Percentiles rank a stretch among this genome's conserved stretches.
These are phyloP conservation scores for Bothrops jararaca DNA, from an alignment of 2,113 vertebrate genomes.

Conservation along the genomic window DNA sequence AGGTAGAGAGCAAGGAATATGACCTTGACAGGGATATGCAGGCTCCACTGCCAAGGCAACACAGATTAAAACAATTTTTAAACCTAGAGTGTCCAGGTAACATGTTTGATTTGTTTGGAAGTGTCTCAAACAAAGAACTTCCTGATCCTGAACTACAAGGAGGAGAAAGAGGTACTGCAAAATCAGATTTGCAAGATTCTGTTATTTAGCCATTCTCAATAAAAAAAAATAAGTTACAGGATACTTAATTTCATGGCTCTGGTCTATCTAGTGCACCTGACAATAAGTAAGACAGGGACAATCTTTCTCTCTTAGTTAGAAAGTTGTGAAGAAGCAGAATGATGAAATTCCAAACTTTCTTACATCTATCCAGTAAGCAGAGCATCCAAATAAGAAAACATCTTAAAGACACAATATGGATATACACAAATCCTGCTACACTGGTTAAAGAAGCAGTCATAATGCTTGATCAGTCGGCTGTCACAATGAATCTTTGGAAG, in stretches of 20 bases:
- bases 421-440: not conserved
- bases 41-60: not conserved
- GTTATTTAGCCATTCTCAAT: not conserved
- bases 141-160: not conserved
- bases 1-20: not conserved
- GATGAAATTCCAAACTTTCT: not conserved
- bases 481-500: not conserved
- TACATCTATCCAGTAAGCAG: not conserved
- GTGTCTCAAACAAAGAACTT: not conserved
- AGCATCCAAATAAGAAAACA: not conserved
- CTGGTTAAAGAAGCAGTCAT: not conserved
- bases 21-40: not conserved
- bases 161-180: not conserved
- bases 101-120: not conserved
- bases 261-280: not conserved
- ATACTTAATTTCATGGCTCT: not conserved
- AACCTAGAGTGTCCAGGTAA: not conserved
- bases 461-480: not conserved
- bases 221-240: not conserved
- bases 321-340: not conserved
- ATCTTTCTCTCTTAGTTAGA: not conserved
- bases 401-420: not conserved
- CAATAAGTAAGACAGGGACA: not conserved
- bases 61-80: not conserved
- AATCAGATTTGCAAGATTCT: not conserved